These are phyloP conservation scores for Varanus salvator DNA, from an alignment of 2,113 vertebrate genomes.

Conservation along the genomic window DNA sequence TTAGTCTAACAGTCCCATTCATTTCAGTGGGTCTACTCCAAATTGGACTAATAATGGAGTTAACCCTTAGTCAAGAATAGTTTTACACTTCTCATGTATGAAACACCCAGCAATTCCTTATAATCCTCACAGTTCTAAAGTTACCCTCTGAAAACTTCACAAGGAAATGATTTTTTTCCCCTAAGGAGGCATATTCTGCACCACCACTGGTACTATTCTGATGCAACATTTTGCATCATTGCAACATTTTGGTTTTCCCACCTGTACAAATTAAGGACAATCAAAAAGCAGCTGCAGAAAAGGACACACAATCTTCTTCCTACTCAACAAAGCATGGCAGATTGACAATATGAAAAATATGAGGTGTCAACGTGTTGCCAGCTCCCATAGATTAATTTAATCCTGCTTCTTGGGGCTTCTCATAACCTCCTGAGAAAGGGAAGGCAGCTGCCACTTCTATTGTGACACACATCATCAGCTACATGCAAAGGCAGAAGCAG, in stretches of 20 bases:
- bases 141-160: not conserved
- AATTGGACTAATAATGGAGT: too few species aligned
- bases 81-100: not conserved
- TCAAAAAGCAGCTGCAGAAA: constrained; percentile 12
- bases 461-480: not conserved
- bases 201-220: not conserved
- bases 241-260: not conserved
- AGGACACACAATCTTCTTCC: constrained; percentile 10
- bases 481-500: not conserved
- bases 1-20: too few species aligned
- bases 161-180: not conserved
- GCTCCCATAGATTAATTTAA: constrained; percentile 29
- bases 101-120: not conserved
- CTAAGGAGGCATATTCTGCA: not conserved
- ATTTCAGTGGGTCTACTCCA: too few species aligned
- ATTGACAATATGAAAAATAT: constrained; percentile 26
- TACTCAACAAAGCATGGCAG: constrained; percentile 3
- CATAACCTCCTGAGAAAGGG: not conserved
- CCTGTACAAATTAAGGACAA: constrained; percentile 2
- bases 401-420: not conserved
- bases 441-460: constrained; percentile 26
- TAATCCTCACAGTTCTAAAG: not conserved
- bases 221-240: not conserved
- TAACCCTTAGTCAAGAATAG: too few species aligned
- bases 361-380: constrained; percentile 12